Evolutionary conservation across 1,140 invertebrate species (phyloP).

Genomic region (Mylabris phalerata): DNA sequence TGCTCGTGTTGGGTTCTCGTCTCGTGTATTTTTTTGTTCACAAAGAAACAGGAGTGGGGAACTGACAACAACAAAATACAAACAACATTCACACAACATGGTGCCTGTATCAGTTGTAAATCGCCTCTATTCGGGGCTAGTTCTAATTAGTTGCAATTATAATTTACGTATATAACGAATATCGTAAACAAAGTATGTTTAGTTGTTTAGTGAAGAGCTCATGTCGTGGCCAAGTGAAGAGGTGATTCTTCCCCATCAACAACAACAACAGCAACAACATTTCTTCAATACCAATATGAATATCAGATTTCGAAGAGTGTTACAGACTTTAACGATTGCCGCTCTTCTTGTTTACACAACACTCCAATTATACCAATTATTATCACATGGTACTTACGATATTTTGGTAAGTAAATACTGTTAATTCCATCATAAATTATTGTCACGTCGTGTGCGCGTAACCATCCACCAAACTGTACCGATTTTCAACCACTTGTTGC

Average conservation of each 20-base stretch:
- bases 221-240: slow-evolving; percentile 22
- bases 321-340: slow-evolving; percentile 34
- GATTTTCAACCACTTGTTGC: neutral
- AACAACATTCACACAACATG: slow-evolving; percentile 14
- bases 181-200: slow-evolving; percentile 16
- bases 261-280: slow-evolving; percentile 1
- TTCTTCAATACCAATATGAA: slow-evolving; percentile 28
- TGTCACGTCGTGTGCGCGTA: neutral
- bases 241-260: slow-evolving; percentile 15
- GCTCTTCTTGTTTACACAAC: slow-evolving; percentile 52
- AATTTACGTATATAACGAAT: slow-evolving; percentile 21
- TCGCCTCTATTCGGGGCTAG: neutral
- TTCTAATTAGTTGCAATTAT: neutral
- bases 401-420: slow-evolving; percentile 7
- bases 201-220: neutral
- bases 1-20: too few species aligned
- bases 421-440: slow-evolving; percentile 2
- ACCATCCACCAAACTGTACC: neutral
- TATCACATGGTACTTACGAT: slow-evolving; percentile 24
- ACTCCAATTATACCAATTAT: slow-evolving; percentile 54
- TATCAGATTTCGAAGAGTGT: slow-evolving; percentile 27
- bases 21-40: too few species aligned
- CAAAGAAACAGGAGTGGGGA: neutral
- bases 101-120: slow-evolving; percentile 7
- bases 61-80: neutral